Percentiles rank a stretch among this genome's conserved stretches.
Conservation (phyloP, 2,888 invertebrate species). For the Chaitophorus viminalis region DNA sequence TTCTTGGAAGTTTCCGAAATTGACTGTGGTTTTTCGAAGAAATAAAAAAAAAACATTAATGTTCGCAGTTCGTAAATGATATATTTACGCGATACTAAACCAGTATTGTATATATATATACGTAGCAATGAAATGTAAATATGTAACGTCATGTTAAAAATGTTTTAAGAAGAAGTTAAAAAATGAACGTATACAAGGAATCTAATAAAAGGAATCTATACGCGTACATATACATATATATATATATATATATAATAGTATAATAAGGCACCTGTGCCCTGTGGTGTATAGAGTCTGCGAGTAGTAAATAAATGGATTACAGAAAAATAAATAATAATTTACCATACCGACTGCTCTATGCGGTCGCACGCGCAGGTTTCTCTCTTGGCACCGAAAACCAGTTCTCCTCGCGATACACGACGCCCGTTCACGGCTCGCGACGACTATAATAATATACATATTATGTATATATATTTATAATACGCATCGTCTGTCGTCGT, state of each 20-base stretch:
- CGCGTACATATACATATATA: too few relatives aligned
- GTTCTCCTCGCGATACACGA: conserved; percentile 8
- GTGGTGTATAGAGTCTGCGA: not conserved
- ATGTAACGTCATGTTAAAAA: too few relatives aligned
- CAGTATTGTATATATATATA: too few relatives aligned
- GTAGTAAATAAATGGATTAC: not conserved
- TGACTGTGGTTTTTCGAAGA: not conserved
- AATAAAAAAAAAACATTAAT: not conserved
- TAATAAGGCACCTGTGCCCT: not conserved
- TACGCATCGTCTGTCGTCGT: too few relatives aligned
- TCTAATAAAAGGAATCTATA: not conserved
- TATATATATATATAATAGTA: not conserved
- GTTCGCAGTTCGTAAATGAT: too few relatives aligned
- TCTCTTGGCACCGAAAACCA: conserved; percentile 39
- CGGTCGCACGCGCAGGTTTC: conserved; percentile 18
- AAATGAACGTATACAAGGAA: not conserved
- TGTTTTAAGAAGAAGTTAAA: too few relatives aligned
- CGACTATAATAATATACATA: not conserved
- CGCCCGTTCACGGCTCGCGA: not conserved
- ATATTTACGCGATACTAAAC: too few relatives aligned
- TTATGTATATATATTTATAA: not conserved
- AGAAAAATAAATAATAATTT: conserved; percentile 27
- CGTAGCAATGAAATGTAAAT: too few relatives aligned
- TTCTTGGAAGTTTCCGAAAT: not conserved
- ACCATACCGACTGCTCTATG: not conserved